Conservation (phyloP, 2,888 invertebrate species). For the Dryomyza anilis region DNA sequence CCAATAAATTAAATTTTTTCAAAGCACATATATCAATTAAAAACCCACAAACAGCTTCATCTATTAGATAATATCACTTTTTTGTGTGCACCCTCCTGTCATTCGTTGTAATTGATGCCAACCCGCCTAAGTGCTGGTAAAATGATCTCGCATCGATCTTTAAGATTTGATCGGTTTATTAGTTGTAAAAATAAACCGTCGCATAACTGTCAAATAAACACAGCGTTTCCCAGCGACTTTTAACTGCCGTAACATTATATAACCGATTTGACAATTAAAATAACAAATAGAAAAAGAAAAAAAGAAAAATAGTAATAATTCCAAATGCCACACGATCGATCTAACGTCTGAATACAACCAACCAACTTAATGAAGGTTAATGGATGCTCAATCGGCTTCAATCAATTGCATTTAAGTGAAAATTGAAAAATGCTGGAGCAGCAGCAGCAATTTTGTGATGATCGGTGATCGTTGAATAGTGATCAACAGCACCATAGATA, state of each 20-base stretch:
- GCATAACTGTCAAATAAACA: neutral
- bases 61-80: too few relatives aligned
- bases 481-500: too few relatives aligned
- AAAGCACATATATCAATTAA: too few relatives aligned
- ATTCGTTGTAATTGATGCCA: too few relatives aligned
- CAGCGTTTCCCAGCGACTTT: neutral
- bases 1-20: too few relatives aligned
- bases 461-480: too few relatives aligned
- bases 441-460: too few relatives aligned
- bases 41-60: too few relatives aligned
- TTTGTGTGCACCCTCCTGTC: too few relatives aligned
- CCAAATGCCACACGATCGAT: neutral
- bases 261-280: constrained; percentile 11
- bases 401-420: constrained; percentile 33
- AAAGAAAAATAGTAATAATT: neutral
- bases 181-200: neutral
- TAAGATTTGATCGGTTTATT: neutral
- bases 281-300: neutral
- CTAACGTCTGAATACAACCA: neutral
- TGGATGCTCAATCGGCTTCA: constrained; percentile 37
- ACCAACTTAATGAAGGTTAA: constrained; percentile 50
- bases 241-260: neutral
- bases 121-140: too few relatives aligned
- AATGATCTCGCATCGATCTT: neutral
- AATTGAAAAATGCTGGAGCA: constrained; percentile 8